These are phyloP conservation scores for Ostrea denselamellosa DNA, from an alignment of 1,140 invertebrate species.

Conservation along the genomic window DNA sequence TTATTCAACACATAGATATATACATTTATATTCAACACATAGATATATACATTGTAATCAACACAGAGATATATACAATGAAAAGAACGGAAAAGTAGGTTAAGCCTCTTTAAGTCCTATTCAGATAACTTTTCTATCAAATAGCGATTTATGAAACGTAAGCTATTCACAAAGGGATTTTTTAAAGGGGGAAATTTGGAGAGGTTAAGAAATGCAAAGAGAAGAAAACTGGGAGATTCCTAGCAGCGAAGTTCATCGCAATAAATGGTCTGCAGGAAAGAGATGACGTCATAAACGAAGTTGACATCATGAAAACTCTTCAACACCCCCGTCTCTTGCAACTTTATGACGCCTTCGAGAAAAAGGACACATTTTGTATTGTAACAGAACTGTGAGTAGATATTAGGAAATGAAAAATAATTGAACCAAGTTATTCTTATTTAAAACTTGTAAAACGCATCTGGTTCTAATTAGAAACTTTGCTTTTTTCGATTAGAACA, in stretches of 20 bases:
- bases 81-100: too few species aligned
- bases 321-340: conserved; percentile 96
- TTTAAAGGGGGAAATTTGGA: conserved; percentile 96
- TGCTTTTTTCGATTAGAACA: background rate
- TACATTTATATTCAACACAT: too few species aligned
- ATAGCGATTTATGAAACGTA: too few species aligned
- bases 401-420: too few species aligned
- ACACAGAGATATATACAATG: too few species aligned
- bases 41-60: too few species aligned
- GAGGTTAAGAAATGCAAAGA: conserved; percentile 96
- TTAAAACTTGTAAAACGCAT: background rate
- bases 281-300: conserved; percentile 94
- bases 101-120: too few species aligned
- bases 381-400: conserved; percentile 95
- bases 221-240: conserved; percentile 86
- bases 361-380: conserved; percentile 94
- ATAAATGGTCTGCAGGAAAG: conserved; percentile 90
- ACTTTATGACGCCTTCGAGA: conserved; percentile 96
- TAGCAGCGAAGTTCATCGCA: conserved; percentile 96
- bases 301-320: conserved; percentile 96
- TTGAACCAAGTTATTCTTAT: background rate
- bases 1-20: too few species aligned
- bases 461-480: background rate
- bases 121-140: too few species aligned
- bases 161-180: background rate